Evolutionary conservation across 2,888 invertebrate genomes (phyloP).

Genomic region (Eurytoma adleriae): DNA sequence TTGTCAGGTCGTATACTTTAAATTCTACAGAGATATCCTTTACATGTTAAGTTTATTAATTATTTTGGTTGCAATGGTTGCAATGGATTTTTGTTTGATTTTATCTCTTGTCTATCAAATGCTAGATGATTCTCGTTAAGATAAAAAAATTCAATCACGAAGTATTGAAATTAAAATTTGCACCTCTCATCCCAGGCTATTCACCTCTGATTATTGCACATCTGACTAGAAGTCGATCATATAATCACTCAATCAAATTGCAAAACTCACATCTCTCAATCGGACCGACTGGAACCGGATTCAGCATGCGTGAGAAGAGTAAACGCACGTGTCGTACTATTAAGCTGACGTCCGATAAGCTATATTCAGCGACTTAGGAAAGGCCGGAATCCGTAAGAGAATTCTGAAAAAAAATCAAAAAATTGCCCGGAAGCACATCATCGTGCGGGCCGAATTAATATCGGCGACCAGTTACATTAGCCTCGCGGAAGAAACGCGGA

Average conservation of each 20-base stretch:
- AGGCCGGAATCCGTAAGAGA: background rate
- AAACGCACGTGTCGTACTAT: too few relatives aligned
- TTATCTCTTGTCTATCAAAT: too few relatives aligned
- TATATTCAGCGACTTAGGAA: background rate
- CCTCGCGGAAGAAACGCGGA: conserved; percentile 9
- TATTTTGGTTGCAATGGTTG: too few relatives aligned
- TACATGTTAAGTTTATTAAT: too few relatives aligned
- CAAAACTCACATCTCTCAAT: background rate
- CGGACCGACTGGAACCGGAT: background rate
- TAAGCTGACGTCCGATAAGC: background rate
- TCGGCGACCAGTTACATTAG: conserved; percentile 7
- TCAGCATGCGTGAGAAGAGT: background rate
- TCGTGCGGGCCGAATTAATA: background rate
- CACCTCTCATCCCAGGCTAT: too few relatives aligned
- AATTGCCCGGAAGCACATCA: background rate
- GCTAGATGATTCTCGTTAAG: too few relatives aligned
- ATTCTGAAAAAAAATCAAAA: background rate
- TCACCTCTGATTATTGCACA: too few relatives aligned
- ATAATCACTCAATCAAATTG: conserved; percentile 16
- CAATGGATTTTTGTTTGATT: too few relatives aligned
- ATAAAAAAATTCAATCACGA: too few relatives aligned
- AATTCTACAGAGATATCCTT: background rate
- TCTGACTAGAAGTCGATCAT: background rate
- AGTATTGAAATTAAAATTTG: too few relatives aligned
- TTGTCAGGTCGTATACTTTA: background rate